These are phyloP conservation scores for Pyrochroa serraticornis DNA, from an alignment of 2,888 invertebrate genomes.

Conservation along the genomic window DNA sequence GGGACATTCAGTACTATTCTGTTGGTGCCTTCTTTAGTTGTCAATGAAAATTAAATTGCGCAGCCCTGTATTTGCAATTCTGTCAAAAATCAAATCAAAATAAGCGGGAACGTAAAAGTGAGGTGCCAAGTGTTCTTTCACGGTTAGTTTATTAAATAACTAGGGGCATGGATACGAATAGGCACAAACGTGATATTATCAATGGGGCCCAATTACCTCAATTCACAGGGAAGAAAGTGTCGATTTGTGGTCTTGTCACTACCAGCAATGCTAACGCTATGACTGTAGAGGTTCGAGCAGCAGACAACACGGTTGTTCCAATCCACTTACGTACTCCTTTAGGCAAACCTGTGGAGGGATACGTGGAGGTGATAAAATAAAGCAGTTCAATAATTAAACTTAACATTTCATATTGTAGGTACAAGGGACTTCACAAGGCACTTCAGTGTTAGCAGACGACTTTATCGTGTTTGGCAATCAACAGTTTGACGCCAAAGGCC, in stretches of 20 bases:
- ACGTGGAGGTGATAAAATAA: constrained; percentile 49
- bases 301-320: constrained; percentile 50
- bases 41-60: no score
- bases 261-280: constrained; percentile 46
- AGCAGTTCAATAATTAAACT: neutral
- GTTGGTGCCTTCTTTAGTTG: no score
- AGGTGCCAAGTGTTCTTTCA: no score
- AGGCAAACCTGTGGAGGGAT: constrained; percentile 47
- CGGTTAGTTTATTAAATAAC: no score
- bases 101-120: no score
- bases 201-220: constrained; percentile 50
- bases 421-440: constrained; percentile 41
- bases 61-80: no score
- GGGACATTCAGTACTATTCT: no score
- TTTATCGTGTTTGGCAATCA: constrained; percentile 42
- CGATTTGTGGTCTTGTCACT: constrained; percentile 49
- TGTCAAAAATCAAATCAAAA: no score
- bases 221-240: constrained; percentile 49
- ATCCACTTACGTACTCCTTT: constrained; percentile 48
- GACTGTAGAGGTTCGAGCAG: constrained; percentile 48
- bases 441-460: constrained; percentile 40
- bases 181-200: constrained; percentile 47
- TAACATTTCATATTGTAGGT: constrained; percentile 37
- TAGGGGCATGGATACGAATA: constrained; percentile 3
- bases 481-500: constrained; percentile 42